Conservation (phyloP, 2,888 invertebrate species). For the Drosophila histrio region DNA sequence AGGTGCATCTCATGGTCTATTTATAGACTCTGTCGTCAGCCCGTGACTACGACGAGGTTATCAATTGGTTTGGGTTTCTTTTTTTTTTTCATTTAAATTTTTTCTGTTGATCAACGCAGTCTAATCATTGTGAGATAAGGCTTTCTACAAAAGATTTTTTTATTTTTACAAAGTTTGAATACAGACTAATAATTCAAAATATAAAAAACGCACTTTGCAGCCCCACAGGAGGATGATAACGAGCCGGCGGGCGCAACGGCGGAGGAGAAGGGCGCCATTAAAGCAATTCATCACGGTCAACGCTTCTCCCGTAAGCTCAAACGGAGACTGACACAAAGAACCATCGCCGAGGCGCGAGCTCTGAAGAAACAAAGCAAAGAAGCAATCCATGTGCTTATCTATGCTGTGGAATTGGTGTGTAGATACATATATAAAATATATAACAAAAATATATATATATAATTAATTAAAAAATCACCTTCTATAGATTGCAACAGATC, state of each 20-base stretch:
- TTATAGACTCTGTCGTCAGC: conserved; percentile 46
- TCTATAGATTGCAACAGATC: conserved; percentile 90
- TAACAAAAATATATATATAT: background rate
- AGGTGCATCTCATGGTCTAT: conserved; percentile 34
- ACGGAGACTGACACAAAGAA: conserved; percentile 90
- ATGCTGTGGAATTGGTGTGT: conserved; percentile 91
- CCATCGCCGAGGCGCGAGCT: conserved; percentile 91
- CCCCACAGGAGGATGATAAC: conserved; percentile 72
- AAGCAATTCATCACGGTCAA: conserved; percentile 92
- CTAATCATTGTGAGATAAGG: conserved; percentile 56
- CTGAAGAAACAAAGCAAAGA: conserved; percentile 91
- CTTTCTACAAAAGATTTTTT: no score
- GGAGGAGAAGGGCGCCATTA: conserved; percentile 86
- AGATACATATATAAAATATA: background rate
- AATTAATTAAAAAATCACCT: background rate
- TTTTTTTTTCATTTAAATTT: conserved; percentile 11
- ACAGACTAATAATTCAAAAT: conserved; percentile 10
- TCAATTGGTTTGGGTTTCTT: conserved; percentile 27
- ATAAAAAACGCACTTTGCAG: conserved; percentile 43
- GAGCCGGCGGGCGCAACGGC: conserved; percentile 47
- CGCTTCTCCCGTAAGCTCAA: conserved; percentile 91
- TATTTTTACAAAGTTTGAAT: conserved; percentile 14
- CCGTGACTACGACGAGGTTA: conserved; percentile 51
- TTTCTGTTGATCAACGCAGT: conserved; percentile 8
- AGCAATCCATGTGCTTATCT: conserved; percentile 90